Percentiles rank a stretch among this genome's conserved stretches.
phyloP scores from a whole-genome alignment of 1,140 invertebrate species.

The Ptiloglossa arizonensis region DNA sequence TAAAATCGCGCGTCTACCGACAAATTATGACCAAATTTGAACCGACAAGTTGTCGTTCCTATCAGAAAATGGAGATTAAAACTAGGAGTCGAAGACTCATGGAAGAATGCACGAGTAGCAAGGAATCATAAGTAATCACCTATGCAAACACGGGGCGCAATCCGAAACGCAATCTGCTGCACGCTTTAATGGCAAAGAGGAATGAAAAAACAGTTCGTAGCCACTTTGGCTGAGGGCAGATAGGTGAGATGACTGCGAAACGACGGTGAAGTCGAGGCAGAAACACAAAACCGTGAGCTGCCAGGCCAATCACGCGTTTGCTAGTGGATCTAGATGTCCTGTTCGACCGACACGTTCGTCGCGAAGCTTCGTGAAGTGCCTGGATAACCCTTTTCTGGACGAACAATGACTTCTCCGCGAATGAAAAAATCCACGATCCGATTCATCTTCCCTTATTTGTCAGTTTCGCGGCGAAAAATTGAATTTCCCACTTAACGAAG shows the following conservation, averaged over 20 bases:
- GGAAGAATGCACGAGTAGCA: background rate
- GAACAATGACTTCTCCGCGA: slow-evolving; percentile 12
- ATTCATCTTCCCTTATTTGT: too few relatives aligned
- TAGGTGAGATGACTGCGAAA: slow-evolving; percentile 57
- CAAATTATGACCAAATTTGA: too few relatives aligned
- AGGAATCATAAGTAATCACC: slow-evolving; percentile 9
- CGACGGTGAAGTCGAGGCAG: slow-evolving; percentile 8
- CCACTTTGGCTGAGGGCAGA: slow-evolving; percentile 39
- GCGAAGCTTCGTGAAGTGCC: slow-evolving; percentile 73
- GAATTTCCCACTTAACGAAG: too few relatives aligned
- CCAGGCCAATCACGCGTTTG: slow-evolving; percentile 71
- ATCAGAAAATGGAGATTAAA: background rate
- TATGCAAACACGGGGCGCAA: slow-evolving; percentile 42
- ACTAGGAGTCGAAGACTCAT: background rate
- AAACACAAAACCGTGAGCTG: slow-evolving; percentile 39
- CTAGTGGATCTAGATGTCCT: slow-evolving; percentile 72
- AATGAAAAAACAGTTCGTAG: slow-evolving; percentile 23
- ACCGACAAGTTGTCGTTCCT: background rate
- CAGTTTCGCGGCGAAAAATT: too few relatives aligned
- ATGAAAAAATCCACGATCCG: background rate
- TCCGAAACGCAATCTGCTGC: slow-evolving; percentile 51
- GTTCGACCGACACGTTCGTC: slow-evolving; percentile 66
- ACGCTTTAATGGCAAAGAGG: slow-evolving; percentile 25
- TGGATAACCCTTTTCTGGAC: slow-evolving; percentile 37
- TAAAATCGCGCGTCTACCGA: too few relatives aligned